Percentiles rank a stretch among this genome's conserved stretches.
These are phyloP conservation scores for Cyanoliseus patagonus DNA, from an alignment of 2,113 vertebrate genomes.

Conservation along the genomic window DNA sequence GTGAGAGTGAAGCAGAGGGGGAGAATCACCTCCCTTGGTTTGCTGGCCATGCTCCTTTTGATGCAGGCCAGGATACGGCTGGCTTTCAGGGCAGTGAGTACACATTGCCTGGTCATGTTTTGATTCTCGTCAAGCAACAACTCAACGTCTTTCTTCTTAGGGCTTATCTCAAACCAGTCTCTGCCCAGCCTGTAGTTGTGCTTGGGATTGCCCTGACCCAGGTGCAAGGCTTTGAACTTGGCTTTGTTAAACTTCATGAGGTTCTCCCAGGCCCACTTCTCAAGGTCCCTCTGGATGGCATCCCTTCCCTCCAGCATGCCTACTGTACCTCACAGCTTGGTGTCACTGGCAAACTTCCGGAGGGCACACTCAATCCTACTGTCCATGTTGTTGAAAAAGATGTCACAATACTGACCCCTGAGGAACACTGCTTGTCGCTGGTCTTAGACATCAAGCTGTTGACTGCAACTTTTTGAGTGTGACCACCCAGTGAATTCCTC, in stretches of 20 bases:
- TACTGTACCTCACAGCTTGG: not conserved
- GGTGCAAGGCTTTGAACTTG: not conserved
- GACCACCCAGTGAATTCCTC: not conserved
- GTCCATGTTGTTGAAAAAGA: not conserved
- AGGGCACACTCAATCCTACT: not conserved
- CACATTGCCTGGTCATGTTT: not conserved
- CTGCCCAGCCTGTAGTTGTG: not conserved
- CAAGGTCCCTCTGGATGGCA: not conserved
- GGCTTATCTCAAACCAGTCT: not conserved
- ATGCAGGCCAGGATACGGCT: not conserved
- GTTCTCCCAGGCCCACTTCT: not conserved
- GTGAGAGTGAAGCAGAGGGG: not conserved
- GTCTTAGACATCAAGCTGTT: not conserved
- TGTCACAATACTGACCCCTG: not conserved
- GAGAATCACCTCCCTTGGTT: not conserved
- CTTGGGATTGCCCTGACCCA: not conserved
- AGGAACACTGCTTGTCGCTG: not conserved
- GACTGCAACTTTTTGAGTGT: not conserved
- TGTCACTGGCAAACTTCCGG: not conserved
- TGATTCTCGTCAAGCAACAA: not conserved
- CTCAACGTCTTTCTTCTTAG: not conserved
- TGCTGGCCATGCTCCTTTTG: not conserved
- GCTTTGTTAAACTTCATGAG: not conserved
- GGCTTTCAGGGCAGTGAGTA: not conserved
- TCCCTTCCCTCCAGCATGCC: not conserved